Evolutionary conservation across 1,140 invertebrate species (phyloP), one percentile per base, ranked within the genome.

Genomic region (Neotoxoptera formosana): DNA sequence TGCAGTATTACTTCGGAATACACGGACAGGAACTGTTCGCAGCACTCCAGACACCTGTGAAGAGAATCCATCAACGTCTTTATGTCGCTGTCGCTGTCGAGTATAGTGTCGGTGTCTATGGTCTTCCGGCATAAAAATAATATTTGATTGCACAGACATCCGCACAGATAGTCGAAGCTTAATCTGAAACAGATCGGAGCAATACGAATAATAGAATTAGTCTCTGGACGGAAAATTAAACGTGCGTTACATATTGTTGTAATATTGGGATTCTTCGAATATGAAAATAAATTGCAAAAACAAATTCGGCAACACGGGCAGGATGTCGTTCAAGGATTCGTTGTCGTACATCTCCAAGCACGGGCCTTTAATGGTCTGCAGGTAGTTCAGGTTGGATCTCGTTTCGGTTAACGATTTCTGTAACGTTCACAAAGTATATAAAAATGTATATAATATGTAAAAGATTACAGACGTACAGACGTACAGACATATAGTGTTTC

Each of bases 1-100:
- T 48, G 41, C n/a, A n/a, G n/a, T n/a, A n/a, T 92, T 92, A 93
- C 91, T 51, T 93, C 81, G 25, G 23, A 56, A 23, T 41, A 93
- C 51, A 30, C 23, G 3, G 30, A 3, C n/a, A 93, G 7, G 17
- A 30, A 86, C 4, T 41, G 7, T 36, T 93, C 21, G 45, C 81
- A 56, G 56, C 81, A 93, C 23, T 56, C 6, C 41, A 93, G 36
- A 56, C 91, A 93, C 21, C 25, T 45, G 34, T 93, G 36, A 53
- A 93, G 30, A 1, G n/a, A 56, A 8, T 56, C 21, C 14, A 86
- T 11, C 25, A 83, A 23, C 20, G 45, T 25, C 7, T 93, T 30
- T 47, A 93, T 81, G 0, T 53, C 51, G 17, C 48, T 7, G 0
- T 86, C n/a, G 8, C 48, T 7, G 0, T 86, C n/a, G 8, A 86